Conservation (phyloP, 2,888 invertebrate species). For the Drosophila emarginata region DNA sequence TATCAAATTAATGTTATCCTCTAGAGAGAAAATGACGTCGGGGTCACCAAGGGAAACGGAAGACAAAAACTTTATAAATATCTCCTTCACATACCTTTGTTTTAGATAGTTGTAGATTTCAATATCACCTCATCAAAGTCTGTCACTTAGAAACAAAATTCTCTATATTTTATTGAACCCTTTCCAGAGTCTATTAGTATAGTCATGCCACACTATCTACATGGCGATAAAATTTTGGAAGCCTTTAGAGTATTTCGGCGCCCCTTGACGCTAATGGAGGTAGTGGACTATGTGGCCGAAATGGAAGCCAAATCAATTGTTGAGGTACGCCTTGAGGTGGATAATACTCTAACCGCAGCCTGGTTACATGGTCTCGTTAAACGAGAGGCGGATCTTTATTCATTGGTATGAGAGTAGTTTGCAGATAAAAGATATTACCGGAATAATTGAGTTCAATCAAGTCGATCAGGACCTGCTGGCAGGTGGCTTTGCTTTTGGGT, state of each 20-base stretch:
- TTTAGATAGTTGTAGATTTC: background rate
- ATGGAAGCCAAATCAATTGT: slow-evolving; percentile 30
- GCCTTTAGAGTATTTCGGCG: slow-evolving; percentile 53
- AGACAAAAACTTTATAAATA: too few relatives aligned
- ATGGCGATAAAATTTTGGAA: slow-evolving; percentile 55
- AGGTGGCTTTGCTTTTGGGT: background rate
- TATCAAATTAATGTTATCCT: too few relatives aligned
- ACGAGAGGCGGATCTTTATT: slow-evolving; percentile 28
- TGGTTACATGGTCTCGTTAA: slow-evolving; percentile 55
- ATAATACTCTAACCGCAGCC: slow-evolving; percentile 60
- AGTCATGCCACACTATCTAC: slow-evolving; percentile 51
- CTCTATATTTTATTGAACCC: background rate
- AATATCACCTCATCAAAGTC: background rate
- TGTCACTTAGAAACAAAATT: background rate
- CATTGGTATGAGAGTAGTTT: slow-evolving; percentile 7
- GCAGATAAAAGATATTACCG: too few relatives aligned
- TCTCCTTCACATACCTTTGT: too few relatives aligned
- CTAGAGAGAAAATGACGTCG: background rate
- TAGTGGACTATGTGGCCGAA: slow-evolving; percentile 55
- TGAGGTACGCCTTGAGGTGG: slow-evolving; percentile 49
- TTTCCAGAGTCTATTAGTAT: background rate
- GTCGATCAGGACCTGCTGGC: too few relatives aligned
- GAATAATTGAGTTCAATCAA: slow-evolving; percentile 14
- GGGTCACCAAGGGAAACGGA: background rate
- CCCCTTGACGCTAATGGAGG: slow-evolving; percentile 49